Evolutionary conservation across 64 coral and sea anemone genomes (phyloP).

Genomic region (Dendrophyllia cribrosa): DNA sequence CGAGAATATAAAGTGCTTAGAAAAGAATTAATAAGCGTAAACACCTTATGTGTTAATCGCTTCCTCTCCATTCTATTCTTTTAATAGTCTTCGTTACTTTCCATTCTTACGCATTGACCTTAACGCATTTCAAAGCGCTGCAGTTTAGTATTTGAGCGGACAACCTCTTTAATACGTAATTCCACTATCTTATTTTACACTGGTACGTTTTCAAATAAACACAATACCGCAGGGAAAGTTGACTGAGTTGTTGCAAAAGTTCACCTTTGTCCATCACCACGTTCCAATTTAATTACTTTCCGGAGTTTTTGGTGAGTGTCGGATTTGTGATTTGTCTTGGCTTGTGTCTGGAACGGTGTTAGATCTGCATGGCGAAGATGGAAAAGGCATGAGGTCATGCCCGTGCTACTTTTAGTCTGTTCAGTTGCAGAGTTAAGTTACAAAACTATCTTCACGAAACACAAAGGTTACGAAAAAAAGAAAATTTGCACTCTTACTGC

Average conservation of each 20-base stretch:
- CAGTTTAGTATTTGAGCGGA: no score
- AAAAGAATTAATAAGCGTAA: background rate
- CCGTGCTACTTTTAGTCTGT: background rate
- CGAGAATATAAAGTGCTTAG: no score
- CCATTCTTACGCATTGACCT: background rate
- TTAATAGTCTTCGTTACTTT: no score
- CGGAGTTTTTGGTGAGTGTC: background rate
- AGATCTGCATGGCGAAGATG: background rate
- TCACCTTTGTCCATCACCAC: background rate
- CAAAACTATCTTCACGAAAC: conserved; percentile 11
- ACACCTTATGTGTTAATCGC: conserved; percentile 34
- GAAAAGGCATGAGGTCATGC: background rate
- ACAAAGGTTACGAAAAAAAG: background rate
- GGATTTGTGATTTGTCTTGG: background rate
- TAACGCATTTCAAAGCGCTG: no score
- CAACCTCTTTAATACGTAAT: no score
- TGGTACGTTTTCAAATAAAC: background rate
- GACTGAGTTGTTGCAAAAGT: conserved; percentile 8
- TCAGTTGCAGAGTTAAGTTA: background rate
- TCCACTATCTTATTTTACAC: background rate
- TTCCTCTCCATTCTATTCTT: background rate
- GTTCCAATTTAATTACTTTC: background rate
- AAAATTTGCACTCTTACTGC: background rate
- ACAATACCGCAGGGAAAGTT: background rate
- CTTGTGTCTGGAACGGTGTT: background rate